Percentiles rank a stretch among this genome's conserved stretches.
Evolutionary conservation across 2,113 vertebrate species (phyloP).

Genomic region (Eolophus roseicapilla): DNA sequence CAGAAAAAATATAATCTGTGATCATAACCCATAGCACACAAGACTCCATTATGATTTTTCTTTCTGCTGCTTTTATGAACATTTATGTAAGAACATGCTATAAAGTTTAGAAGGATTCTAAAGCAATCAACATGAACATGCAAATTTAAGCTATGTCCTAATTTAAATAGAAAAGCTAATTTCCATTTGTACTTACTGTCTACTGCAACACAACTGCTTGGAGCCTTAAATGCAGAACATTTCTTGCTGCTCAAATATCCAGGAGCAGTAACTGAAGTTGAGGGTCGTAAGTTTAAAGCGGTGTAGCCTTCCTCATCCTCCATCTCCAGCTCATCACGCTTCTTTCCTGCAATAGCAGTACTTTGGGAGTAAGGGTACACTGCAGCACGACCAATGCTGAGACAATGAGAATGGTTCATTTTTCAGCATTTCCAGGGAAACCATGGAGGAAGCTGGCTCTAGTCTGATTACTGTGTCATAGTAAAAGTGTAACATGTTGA

Average conservation of each 20-base stretch:
- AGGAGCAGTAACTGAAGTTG: not conserved
- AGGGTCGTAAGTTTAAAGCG: not conserved
- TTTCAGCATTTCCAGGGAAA: not conserved
- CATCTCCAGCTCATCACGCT: not conserved
- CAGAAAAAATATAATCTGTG: not conserved
- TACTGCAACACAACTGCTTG: not conserved
- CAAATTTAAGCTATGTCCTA: not conserved
- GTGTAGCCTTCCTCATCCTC: slow-evolving; percentile 44
- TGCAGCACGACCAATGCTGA: not conserved
- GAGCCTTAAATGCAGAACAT: not conserved
- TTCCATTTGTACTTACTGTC: slow-evolving; percentile 3
- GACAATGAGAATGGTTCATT: not conserved
- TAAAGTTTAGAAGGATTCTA: not conserved
- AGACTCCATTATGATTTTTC: not conserved
- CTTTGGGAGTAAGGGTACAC: not conserved
- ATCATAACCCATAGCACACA: not conserved
- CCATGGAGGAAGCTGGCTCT: not conserved
- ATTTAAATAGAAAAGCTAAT: not conserved
- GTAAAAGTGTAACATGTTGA: not conserved
- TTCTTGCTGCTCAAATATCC: not conserved
- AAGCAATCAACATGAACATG: not conserved
- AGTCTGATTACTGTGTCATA: not conserved
- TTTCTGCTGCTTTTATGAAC: not conserved
- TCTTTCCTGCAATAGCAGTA: not conserved
- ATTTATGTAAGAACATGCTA: not conserved